Percentiles rank a stretch among this genome's conserved stretches.
These are phyloP conservation scores for Eurystomus gularis DNA, from an alignment of 2,113 vertebrate species.

Conservation along the genomic window DNA sequence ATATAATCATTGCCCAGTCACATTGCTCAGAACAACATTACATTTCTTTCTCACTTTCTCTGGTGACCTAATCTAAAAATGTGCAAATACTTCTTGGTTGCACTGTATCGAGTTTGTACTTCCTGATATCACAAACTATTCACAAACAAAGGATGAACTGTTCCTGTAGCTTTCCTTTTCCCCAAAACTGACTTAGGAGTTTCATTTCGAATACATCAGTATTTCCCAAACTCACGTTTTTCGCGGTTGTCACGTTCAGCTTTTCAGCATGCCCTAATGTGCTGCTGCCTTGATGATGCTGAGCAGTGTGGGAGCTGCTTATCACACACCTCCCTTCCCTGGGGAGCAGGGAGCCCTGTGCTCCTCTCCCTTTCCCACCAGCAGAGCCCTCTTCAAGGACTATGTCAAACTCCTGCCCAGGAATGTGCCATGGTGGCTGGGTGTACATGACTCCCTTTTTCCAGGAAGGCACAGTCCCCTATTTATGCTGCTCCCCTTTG, in stretches of 20 bases:
- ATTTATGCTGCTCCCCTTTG: background rate
- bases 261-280: background rate
- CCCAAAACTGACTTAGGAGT: fast-evolving
- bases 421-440: fast-evolving
- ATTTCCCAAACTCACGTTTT: background rate
- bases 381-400: background rate
- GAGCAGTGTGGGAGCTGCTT: fast-evolving
- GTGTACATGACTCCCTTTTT: fast-evolving
- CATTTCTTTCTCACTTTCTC: background rate
- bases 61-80: background rate
- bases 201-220: background rate
- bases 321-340: fast-evolving
- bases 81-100: background rate
- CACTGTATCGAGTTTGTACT: background rate
- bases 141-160: background rate
- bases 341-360: fast-evolving
- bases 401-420: background rate
- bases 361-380: background rate
- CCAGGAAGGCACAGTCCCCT: background rate
- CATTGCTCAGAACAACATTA: background rate
- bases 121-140: background rate
- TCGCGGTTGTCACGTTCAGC: background rate
- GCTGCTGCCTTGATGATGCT: background rate
- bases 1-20: background rate
- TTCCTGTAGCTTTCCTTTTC: background rate